Evolutionary conservation across 2,888 invertebrate genomes (phyloP).

Genomic region (Flexamia atlantica): DNA sequence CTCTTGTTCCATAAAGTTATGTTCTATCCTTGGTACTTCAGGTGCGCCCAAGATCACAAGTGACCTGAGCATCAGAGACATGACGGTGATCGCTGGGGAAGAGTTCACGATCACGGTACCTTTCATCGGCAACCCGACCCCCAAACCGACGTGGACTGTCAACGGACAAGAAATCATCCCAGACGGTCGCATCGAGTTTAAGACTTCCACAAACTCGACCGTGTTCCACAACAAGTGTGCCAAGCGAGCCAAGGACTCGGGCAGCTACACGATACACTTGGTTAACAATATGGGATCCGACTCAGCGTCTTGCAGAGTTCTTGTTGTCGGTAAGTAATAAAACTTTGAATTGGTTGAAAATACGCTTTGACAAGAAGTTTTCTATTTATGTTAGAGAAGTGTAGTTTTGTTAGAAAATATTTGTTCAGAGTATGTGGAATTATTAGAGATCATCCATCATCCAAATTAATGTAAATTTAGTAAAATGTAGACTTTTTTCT

Average conservation of each 20-base stretch:
- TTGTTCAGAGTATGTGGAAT: too few species aligned
- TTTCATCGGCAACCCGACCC: slow-evolving; percentile 91
- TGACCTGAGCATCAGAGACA: slow-evolving; percentile 94
- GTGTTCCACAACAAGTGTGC: slow-evolving; percentile 93
- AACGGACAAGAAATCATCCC: slow-evolving; percentile 91
- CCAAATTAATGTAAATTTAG: too few species aligned
- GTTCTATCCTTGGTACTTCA: too few species aligned
- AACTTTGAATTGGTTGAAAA: too few species aligned
- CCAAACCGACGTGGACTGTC: slow-evolving; percentile 93
- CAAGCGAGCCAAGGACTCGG: slow-evolving; percentile 92
- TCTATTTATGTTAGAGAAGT: too few species aligned
- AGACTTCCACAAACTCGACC: slow-evolving; percentile 88
- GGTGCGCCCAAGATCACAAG: slow-evolving; percentile 94
- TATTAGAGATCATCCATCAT: too few species aligned
- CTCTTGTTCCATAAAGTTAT: too few species aligned
- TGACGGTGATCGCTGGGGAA: slow-evolving; percentile 97
- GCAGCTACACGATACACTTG: slow-evolving; percentile 94
- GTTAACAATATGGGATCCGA: slow-evolving; percentile 95
- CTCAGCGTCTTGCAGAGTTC: slow-evolving; percentile 92
- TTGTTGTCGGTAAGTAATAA: slow-evolving; percentile 77
- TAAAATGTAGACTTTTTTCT: too few species aligned
- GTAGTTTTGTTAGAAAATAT: too few species aligned
- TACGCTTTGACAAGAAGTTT: too few species aligned
- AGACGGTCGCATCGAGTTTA: slow-evolving; percentile 91
- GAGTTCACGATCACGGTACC: slow-evolving; percentile 98